Percentiles rank a stretch among this genome's conserved stretches.
These are phyloP conservation scores for Cremastinae sp. DNA, from an alignment of 2,888 invertebrate genomes.

Conservation along the genomic window DNA sequence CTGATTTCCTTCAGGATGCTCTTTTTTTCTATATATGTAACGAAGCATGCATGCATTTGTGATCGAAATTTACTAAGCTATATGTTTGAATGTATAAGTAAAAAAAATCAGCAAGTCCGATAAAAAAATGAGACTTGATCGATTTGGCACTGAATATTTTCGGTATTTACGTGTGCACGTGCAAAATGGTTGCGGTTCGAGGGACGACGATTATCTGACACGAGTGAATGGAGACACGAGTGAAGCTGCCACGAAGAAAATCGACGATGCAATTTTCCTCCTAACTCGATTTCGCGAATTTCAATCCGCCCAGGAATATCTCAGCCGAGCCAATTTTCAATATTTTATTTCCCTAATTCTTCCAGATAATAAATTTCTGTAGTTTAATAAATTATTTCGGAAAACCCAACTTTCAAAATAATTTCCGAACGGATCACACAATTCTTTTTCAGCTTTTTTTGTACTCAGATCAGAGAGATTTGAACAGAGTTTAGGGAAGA, in stretches of 20 bases:
- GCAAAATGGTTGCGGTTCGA: background rate
- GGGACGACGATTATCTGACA: background rate
- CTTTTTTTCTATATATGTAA: too few species aligned
- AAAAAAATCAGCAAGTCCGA: background rate
- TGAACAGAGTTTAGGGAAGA: too few species aligned
- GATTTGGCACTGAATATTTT: constrained; percentile 1
- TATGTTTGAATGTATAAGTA: background rate
- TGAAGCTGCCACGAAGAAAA: constrained; percentile 11
- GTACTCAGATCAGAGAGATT: too few species aligned
- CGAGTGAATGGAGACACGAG: constrained; percentile 12
- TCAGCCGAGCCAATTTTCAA: background rate
- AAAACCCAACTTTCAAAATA: background rate
- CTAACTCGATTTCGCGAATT: constrained; percentile 29
- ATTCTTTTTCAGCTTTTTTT: too few species aligned
- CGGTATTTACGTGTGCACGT: background rate
- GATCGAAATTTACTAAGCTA: background rate
- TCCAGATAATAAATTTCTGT: background rate
- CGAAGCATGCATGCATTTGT: too few species aligned
- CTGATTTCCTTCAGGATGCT: too few species aligned
- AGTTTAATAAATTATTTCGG: too few species aligned
- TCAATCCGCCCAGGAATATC: constrained; percentile 12
- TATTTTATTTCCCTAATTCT: background rate
- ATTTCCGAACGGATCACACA: background rate
- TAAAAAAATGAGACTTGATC: background rate
- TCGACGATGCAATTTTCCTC: constrained; percentile 21